phyloP scores from a whole-genome alignment of 2,113 vertebrate species.

The Marmota monax region DNA sequence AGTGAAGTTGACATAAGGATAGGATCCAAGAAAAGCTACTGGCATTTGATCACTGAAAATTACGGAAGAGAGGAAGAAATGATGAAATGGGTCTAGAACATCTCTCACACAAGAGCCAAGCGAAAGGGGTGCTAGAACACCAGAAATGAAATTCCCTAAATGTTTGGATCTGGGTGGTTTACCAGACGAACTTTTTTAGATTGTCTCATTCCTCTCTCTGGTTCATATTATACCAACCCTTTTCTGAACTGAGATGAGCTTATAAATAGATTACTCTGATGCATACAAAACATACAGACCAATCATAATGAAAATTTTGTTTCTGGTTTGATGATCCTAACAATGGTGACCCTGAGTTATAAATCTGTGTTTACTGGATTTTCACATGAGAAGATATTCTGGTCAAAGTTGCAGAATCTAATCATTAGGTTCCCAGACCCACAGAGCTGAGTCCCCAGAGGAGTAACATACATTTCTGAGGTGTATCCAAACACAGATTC shows the following conservation, averaged over 20 bases:
- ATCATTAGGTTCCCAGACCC: background rate
- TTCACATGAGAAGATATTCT: background rate
- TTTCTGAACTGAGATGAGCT: background rate
- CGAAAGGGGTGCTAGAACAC: background rate
- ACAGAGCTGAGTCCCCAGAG: rapidly evolving
- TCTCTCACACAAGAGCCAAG: background rate
- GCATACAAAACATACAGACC: background rate
- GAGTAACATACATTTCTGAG: background rate
- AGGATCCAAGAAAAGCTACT: conserved; percentile 77
- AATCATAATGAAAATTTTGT: background rate
- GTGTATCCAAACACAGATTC: background rate
- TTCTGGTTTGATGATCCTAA: background rate
- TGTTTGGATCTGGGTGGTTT: background rate
- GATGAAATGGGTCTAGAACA: conserved; percentile 28
- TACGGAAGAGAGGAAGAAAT: conserved; percentile 65
- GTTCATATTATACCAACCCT: background rate
- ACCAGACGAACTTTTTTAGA: background rate
- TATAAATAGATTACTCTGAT: background rate
- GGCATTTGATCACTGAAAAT: conserved; percentile 78
- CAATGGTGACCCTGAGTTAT: background rate
- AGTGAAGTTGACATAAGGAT: conserved; percentile 78
- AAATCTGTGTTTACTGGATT: background rate
- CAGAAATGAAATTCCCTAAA: background rate
- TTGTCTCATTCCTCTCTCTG: background rate
- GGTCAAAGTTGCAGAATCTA: background rate